Evolutionary conservation across 2,888 invertebrate species (phyloP), one percentile per base, ranked within the genome.

Genomic region (Octodonta nipae): DNA sequence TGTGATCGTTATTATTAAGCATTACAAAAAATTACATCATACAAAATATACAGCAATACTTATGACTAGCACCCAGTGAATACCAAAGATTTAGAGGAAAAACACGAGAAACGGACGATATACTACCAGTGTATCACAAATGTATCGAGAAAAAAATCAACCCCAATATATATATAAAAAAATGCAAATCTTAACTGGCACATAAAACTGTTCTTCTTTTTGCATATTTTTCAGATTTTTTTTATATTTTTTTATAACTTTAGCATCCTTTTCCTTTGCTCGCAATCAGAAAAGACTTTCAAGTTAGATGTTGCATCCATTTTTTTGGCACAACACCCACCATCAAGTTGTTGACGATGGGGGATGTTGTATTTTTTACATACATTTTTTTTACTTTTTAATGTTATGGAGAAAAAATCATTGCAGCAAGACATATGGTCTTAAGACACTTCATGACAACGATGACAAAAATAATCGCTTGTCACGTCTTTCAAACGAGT

Each of bases 391-490:
- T 47, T 47, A 32, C 36, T 50, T 54, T 49, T 51, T 49, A 50
- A 52, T 55, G 55, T 58, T 59, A 57, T 56, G 55, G 54, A 53
- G 56, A 50, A 52, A 57, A 58, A 56, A 53, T 51, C 48, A 52
- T 51, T 48, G 59, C 56, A 60, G 60, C 55, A 49, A 60, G 61
- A 62, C 61, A 58, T 59, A 60, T 55, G 61, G 59, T 60, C 60
- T 58, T 51, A 58, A 60, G 61, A 58, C 61, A 58, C 56, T 61
- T 61, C 60, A 61, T 52, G 47, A 50, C 47, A 54, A 50, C 47
- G 47, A 33, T 39, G 35, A 42, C 30, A 20, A 30, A 37, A 41
- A 30, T 25, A 29, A 33, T 37, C 40, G 47, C 49, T 49, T 47
- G 49, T 44, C 50, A 44, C 43, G 40, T 40, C 46, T 52, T 52